Evolutionary conservation across 2,797 vertebrate genomes (phyloP).

Genomic region (Apogon talboti): DNA sequence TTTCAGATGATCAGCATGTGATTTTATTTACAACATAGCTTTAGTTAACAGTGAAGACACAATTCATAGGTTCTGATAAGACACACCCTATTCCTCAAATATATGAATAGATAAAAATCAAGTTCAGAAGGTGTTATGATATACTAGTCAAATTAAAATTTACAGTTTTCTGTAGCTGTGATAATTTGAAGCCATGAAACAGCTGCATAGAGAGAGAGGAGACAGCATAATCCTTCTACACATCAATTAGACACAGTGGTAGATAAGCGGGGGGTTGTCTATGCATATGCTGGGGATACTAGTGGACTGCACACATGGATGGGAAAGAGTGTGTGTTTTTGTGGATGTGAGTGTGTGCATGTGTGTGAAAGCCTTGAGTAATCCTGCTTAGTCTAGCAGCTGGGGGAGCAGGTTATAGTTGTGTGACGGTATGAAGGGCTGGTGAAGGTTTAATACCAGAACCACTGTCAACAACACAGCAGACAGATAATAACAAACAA

Average conservation of each 20-base stretch:
- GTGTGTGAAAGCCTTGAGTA: slow-evolving; percentile 54
- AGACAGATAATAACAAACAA: slow-evolving; percentile 28
- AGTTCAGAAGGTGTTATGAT: slow-evolving; percentile 10
- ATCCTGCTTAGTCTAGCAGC: slow-evolving; percentile 74
- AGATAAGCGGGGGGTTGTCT: slow-evolving; percentile 39
- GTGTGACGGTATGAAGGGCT: slow-evolving; percentile 52
- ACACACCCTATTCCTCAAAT: slow-evolving; percentile 1
- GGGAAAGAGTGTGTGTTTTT: slow-evolving; percentile 24
- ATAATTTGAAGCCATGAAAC: slow-evolving; percentile 56
- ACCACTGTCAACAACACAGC: slow-evolving; percentile 40
- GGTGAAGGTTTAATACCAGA: slow-evolving; percentile 44
- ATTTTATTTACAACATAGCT: slow-evolving; percentile 38
- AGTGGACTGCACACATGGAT: slow-evolving; percentile 19
- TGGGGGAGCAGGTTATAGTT: slow-evolving; percentile 60
- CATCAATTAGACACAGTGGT: slow-evolving; percentile 69
- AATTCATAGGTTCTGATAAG: slow-evolving; percentile 33
- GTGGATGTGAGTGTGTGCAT: slow-evolving; percentile 19
- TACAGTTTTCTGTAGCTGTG: slow-evolving; percentile 10
- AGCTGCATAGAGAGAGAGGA: slow-evolving; percentile 68
- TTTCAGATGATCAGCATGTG: slow-evolving; percentile 62
- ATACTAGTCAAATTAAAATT: slow-evolving; percentile 12
- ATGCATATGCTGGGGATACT: slow-evolving; percentile 19
- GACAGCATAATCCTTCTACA: slow-evolving; percentile 74
- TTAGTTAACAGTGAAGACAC: slow-evolving; percentile 32
- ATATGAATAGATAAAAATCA: slow-evolving; percentile 14